These are phyloP conservation scores for Ceyx erithaca DNA, from an alignment of 2,797 vertebrate species.

Conservation along the genomic window DNA sequence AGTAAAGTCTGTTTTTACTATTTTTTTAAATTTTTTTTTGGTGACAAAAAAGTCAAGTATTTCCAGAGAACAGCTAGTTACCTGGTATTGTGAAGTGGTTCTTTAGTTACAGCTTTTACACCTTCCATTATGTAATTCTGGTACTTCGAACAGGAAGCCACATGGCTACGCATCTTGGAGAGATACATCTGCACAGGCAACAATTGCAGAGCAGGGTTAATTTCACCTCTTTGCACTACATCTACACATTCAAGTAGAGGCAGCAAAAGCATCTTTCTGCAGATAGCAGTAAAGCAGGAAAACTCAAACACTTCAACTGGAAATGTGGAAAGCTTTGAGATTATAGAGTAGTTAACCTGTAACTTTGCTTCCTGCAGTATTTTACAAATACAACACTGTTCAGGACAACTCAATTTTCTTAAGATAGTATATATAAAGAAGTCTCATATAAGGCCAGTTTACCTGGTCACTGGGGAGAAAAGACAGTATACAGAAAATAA, in stretches of 20 bases:
- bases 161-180: constrained; percentile 92
- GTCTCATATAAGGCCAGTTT: background rate
- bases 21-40: too few relatives aligned
- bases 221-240: background rate
- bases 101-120: constrained; percentile 90
- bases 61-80: constrained; percentile 43
- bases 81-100: constrained; percentile 87
- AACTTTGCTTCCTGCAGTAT: background rate
- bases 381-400: background rate
- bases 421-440: background rate
- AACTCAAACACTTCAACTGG: background rate
- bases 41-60: background rate
- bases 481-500: background rate
- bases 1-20: background rate
- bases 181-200: constrained; percentile 84
- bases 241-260: accelerated
- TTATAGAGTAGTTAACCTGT: background rate
- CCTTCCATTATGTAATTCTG: constrained; percentile 95
- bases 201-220: background rate
- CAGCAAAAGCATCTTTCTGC: background rate
- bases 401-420: background rate
- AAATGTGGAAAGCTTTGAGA: accelerated
- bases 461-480: background rate
- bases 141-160: constrained; percentile 90
- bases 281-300: background rate